phyloP scores from a whole-genome alignment of 2,113 vertebrate species.

The Myrmecophaga tridactyla region DNA sequence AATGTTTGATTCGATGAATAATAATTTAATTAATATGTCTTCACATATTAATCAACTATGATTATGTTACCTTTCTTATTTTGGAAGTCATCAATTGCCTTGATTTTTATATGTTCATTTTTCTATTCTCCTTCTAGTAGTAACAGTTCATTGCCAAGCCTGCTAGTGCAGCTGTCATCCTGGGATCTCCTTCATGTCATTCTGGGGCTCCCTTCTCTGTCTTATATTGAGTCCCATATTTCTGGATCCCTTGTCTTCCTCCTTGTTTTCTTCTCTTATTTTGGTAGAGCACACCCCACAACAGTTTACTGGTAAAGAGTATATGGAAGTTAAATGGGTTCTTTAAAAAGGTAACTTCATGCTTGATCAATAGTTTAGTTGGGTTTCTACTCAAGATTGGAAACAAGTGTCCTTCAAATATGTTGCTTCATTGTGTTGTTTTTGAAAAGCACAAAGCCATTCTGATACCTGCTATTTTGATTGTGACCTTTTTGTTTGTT shows the following conservation, averaged over 20 bases:
- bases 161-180: not conserved
- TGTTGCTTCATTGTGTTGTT: not conserved
- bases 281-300: not conserved
- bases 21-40: not conserved
- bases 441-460: not conserved
- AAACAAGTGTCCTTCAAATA: not conserved
- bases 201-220: not conserved
- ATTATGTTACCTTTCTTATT: not conserved
- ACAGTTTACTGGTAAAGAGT: not conserved
- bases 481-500: not conserved
- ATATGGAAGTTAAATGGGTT: not conserved
- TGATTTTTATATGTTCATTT: not conserved
- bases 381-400: not conserved
- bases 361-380: not conserved
- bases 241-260: not conserved
- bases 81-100: not conserved
- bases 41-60: not conserved
- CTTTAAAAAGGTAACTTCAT: not conserved
- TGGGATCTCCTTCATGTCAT: not conserved
- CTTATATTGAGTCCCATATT: not conserved
- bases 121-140: not conserved
- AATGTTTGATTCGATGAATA: not conserved
- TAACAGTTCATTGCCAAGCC: not conserved
- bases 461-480: not conserved
- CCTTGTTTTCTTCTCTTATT: not conserved